Percentiles rank a stretch among this genome's conserved stretches.
Conservation (phyloP, 2,888 invertebrate genomes). For the Meandrusa payeni region DNA sequence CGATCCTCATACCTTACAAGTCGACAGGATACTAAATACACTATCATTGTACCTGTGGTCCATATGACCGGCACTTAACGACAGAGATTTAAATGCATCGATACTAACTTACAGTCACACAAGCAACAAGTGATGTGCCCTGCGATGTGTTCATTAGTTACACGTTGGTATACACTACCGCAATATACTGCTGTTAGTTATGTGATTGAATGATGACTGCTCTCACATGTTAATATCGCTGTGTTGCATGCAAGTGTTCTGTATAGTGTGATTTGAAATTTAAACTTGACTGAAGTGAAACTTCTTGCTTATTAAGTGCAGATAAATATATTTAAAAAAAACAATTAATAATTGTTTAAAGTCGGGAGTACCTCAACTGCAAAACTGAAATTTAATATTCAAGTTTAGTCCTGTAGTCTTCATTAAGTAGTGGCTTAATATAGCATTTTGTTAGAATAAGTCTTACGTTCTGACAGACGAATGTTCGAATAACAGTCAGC, state of each 20-base stretch:
- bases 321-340: too few relatives aligned
- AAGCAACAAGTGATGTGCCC: conserved; percentile 6
- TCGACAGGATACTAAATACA: conserved; percentile 20
- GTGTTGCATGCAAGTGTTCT: conserved; percentile 55
- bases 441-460: too few relatives aligned
- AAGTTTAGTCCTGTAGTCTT: too few relatives aligned
- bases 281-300: too few relatives aligned
- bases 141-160: conserved; percentile 5
- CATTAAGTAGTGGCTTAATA: too few relatives aligned
- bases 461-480: too few relatives aligned
- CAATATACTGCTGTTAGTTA: conserved; percentile 1
- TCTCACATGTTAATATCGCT: conserved; percentile 37
- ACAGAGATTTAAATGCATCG: background rate
- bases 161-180: conserved; percentile 2
- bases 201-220: conserved; percentile 6
- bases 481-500: too few relatives aligned
- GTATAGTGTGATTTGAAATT: conserved; percentile 15
- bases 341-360: too few relatives aligned
- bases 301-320: too few relatives aligned
- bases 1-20: conserved; percentile 38
- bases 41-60: conserved; percentile 13
- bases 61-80: background rate
- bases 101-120: conserved; percentile 13
- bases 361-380: too few relatives aligned
- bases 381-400: too few relatives aligned